Evolutionary conservation across 2,797 vertebrate species (phyloP).

Genomic region (Amazona finschi): DNA sequence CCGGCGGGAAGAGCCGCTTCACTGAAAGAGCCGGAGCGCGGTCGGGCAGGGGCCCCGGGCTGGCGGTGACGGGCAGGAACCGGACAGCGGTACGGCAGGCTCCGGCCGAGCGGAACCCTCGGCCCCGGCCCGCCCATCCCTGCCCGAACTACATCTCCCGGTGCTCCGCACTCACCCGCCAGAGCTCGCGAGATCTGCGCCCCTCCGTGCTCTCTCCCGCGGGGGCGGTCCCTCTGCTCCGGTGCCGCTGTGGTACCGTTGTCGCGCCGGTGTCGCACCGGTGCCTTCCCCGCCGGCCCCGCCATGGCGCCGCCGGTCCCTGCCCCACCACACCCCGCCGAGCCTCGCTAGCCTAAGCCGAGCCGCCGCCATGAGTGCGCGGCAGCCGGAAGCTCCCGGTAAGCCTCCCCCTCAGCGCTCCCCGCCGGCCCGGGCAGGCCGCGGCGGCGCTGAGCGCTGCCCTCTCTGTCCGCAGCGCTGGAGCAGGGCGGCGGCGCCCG

Average conservation of each 20-base stretch:
- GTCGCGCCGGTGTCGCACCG: too few species aligned
- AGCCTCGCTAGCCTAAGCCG: background rate
- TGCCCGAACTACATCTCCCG: background rate
- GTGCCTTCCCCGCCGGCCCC: rapidly evolving
- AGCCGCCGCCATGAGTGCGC: constrained; percentile 67
- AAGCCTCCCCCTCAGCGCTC: constrained; percentile 5
- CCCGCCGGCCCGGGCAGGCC: background rate
- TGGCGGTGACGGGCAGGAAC: too few species aligned
- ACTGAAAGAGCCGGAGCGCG: rapidly evolving
- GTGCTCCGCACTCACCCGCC: rapidly evolving
- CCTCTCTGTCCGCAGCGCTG: constrained; percentile 76
- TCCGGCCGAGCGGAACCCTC: too few species aligned
- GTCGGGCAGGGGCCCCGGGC: too few species aligned
- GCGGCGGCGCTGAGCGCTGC: constrained; percentile 4
- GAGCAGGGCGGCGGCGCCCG: constrained; percentile 75
- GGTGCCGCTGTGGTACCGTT: too few species aligned
- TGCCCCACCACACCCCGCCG: rapidly evolving
- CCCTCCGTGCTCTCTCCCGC: rapidly evolving
- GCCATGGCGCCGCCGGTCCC: background rate
- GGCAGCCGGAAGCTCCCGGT: constrained; percentile 74
- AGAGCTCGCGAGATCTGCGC: rapidly evolving
- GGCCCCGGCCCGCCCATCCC: rapidly evolving
- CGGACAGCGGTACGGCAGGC: background rate
- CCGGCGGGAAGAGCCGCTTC: rapidly evolving
- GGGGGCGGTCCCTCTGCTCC: rapidly evolving